These are phyloP conservation scores for Spongia lamella DNA, from an alignment of 37 sponge, comb jelly and placozoan species.

Conservation along the genomic window DNA sequence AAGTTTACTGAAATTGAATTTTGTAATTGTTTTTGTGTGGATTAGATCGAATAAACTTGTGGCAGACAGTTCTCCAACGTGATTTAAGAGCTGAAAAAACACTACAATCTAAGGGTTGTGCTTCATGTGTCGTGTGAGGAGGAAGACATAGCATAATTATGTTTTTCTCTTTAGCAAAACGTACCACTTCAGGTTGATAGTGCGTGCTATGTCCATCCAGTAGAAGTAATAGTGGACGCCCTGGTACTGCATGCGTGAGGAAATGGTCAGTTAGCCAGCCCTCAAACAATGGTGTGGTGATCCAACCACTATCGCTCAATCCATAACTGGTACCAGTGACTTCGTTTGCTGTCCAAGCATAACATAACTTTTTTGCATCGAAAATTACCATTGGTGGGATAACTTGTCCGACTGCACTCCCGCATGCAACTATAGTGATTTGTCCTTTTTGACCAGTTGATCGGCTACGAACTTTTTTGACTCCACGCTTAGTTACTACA, in stretches of 20 bases:
- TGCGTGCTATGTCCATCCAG: conserved; percentile 47
- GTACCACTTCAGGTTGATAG: conserved; percentile 19
- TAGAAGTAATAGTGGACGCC: conserved; percentile 30
- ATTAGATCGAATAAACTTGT: conserved; percentile 10
- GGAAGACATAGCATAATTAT: conserved; percentile 21
- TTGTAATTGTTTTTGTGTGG: conserved; percentile 17
- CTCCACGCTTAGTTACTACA: conserved; percentile 18
- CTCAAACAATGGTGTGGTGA: conserved; percentile 18
- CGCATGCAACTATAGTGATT: conserved; percentile 19
- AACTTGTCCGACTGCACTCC: conserved; percentile 8
- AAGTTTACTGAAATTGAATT: conserved; percentile 36
- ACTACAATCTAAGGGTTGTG: conserved; percentile 51
- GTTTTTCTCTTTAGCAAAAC: not conserved
- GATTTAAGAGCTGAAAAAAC: conserved; percentile 36
- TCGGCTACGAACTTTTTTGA: conserved; percentile 14
- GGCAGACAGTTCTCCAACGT: conserved; percentile 39
- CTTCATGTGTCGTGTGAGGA: conserved; percentile 7
- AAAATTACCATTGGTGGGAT: conserved; percentile 31
- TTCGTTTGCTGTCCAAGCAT: conserved; percentile 25
- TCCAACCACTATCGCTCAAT: conserved; percentile 34
- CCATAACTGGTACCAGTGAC: conserved; percentile 32
- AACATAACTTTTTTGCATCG: conserved; percentile 2
- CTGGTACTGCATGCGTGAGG: conserved; percentile 15
- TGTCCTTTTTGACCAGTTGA: conserved; percentile 32
- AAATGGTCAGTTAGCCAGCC: conserved; percentile 35